Base-by-base conservation (phyloP, 2,888 invertebrate genomes). In the Phortica okadai region DNA sequence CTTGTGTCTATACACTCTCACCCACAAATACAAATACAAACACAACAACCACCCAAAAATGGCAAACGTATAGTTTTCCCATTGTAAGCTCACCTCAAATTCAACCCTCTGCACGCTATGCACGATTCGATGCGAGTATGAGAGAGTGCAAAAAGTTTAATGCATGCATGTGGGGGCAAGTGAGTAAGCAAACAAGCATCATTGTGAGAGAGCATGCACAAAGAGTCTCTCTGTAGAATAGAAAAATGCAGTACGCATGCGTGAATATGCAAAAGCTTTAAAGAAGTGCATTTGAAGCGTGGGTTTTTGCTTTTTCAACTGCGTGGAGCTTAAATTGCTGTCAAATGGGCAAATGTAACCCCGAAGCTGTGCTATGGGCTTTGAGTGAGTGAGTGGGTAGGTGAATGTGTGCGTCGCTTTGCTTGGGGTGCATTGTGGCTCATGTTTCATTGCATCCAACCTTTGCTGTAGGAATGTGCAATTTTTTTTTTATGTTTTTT, bases 381-480 rank as follows among this genome's bases (percentile, higher is more conserved):
- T 56, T 70, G 74, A 45, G 58, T 33, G 64, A 75, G 78, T 59
- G 77, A 73, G 58, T 75, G 59, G 62, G 77, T 76, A 76, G 54
- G 4, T 62, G 62, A 7, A 5, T 62, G 62, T 21, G 62, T 62
- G 62, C 25, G 8, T 21, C 25, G 25, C 25, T 72, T 50, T 72
- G 33, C 7, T 54, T 56, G 54, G 45, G 72, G 56, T 25, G 33
- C 50, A 72, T 33, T 50, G n/a, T 11, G 21, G 33, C 21, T 33
- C 14, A 25, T 6, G 45, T 8, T 50, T 33, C 33, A 50, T 50
- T 2, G 16, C 56, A 56, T 62, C 25, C 25, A 62, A 62, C 56
- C 80, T 80, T 78, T 81, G 76, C 80, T 74, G 76, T 77, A 78
- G 82, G 81, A 88, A 85, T 85, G 84, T 85, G 87, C 86, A 88